Percentiles rank a stretch among this genome's conserved stretches.
Evolutionary conservation across 1,140 invertebrate species (phyloP).

Genomic region (Paraescarpia echinospica): DNA sequence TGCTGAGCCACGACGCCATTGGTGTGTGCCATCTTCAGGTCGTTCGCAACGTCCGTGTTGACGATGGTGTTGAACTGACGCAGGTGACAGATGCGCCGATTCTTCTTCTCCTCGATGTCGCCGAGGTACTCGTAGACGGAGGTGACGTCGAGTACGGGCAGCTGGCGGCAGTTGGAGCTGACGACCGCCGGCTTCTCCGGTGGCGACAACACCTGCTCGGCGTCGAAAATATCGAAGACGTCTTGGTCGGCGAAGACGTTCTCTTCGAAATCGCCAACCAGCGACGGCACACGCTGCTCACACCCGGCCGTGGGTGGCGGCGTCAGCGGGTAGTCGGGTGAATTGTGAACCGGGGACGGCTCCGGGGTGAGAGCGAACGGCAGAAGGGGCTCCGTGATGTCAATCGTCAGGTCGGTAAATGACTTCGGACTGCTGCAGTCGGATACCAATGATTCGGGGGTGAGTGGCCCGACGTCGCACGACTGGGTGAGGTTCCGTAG

Average conservation of each 20-base stretch:
- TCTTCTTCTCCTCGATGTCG: conserved; percentile 3
- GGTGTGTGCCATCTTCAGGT: background rate
- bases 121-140: conserved; percentile 8
- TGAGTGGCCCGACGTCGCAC: background rate
- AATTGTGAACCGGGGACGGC: background rate
- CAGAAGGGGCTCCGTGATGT: background rate
- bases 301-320: background rate
- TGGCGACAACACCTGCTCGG: background rate
- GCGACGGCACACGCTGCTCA: background rate
- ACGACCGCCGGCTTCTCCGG: background rate
- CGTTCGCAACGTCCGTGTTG: background rate
- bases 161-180: background rate
- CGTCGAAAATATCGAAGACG: too few species aligned
- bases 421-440: background rate
- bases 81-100: background rate
- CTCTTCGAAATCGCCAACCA: background rate
- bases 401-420: background rate
- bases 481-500: background rate
- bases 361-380: background rate
- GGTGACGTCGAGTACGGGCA: conserved; percentile 6
- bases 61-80: background rate
- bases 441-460: background rate
- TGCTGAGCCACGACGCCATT: background rate
- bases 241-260: background rate
- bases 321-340: background rate